Base-by-base conservation (phyloP, 1,140 invertebrate species). In the Drosophila hydei region DNA sequence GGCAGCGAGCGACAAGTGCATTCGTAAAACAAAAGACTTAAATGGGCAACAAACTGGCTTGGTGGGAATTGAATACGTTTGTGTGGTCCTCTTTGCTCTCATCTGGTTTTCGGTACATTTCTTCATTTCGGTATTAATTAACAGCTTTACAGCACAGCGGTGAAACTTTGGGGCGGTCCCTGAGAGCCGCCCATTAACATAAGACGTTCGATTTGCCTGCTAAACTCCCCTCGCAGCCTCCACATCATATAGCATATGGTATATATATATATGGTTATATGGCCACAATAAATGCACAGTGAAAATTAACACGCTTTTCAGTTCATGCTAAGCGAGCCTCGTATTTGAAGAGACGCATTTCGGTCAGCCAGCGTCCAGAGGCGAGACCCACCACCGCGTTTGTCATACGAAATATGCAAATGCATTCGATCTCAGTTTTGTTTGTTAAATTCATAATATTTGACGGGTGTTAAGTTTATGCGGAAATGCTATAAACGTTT, bases 221-320 rank as follows among this genome's bases (percentile, higher is more conserved):
- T 71, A 42, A 55, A 30, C 50, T 55, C 54, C 48, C 4, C 40
- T 45, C 12, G 14, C 21, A 48, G 45, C 54, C 59, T 11, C 36
- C 6, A 40, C 21, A 40, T 62, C 30, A 33, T 33, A 33, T 12
- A 3, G 11, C 9, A 33, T 33, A 33, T 33, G 30, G 30, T 33
- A 11, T 33, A 11, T 33, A 33, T 33, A 33, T 11, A 11, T 6
- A 11, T 23, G n/a, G n/a, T 4, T 70, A 76, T 80, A 81, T 73
- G 72, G 76, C 50, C 59, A 59, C 78, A 76, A 87, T 85, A 87
- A 87, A 87, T 87, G 81, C 81, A 78, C 83, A 88, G 83, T 88
- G 83, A 87, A 87, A 87, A 87, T 87, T 87, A 87, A 87, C 83
- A 87, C 83, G 83, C 83, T 88, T 87, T 87, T 87, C 83, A 79